Percentiles rank a stretch among this genome's conserved stretches.
phyloP scores from a whole-genome alignment of 1,140 invertebrate genomes.

The Phenacoccus solenopsis region DNA sequence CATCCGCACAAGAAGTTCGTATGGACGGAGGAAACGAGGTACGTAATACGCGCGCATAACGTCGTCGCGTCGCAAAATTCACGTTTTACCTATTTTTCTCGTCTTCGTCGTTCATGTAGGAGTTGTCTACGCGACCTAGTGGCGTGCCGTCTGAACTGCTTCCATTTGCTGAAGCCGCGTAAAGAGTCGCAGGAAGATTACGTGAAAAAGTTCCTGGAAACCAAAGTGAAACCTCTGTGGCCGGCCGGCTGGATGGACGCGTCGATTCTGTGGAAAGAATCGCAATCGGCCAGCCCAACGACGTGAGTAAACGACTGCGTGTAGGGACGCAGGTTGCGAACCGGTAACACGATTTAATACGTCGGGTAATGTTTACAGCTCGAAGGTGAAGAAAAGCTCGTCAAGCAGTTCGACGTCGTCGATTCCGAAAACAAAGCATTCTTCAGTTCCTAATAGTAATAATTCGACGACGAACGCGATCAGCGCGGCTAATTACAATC shows the following conservation, averaged over 20 bases:
- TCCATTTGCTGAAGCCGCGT: conserved; percentile 24
- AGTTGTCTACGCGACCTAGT: neutral
- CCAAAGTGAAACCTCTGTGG: conserved; percentile 38
- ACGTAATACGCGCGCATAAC: no score
- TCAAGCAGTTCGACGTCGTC: no score
- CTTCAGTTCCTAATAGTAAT: neutral
- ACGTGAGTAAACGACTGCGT: no score
- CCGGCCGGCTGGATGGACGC: conserved; percentile 41
- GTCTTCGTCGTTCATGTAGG: neutral
- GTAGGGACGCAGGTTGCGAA: no score
- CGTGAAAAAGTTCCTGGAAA: conserved; percentile 37
- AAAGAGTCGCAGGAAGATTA: conserved; percentile 38
- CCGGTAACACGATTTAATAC: no score
- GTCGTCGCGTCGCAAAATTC: neutral
- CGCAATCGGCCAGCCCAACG: neutral
- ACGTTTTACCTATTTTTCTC: neutral
- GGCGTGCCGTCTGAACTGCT: neutral
- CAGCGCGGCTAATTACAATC: neutral
- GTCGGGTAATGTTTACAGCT: no score
- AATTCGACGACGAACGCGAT: neutral
- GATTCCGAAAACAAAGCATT: neutral
- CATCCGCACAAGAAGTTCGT: conserved; percentile 34
- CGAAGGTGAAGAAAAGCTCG: neutral
- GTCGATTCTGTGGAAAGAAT: conserved; percentile 23
- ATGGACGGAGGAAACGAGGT: conserved; percentile 35